These are phyloP conservation scores for Cetonia aurata DNA, from an alignment of 2,888 invertebrate species.

Conservation along the genomic window DNA sequence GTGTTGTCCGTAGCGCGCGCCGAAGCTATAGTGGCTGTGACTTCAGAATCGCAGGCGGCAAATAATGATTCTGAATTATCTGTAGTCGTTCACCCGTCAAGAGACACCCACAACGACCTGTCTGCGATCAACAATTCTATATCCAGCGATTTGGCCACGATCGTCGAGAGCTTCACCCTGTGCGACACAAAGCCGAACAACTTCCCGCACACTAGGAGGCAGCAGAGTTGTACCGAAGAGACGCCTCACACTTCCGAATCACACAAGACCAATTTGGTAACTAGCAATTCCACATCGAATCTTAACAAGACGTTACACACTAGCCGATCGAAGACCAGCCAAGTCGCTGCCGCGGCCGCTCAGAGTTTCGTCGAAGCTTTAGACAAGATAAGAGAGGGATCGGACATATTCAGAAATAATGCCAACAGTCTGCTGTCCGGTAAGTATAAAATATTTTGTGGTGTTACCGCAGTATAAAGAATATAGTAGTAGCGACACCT, in stretches of 20 bases:
- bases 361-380: slow-evolving; percentile 71
- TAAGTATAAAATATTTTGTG: slow-evolving; percentile 63
- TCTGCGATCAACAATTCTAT: slow-evolving; percentile 80
- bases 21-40: slow-evolving; percentile 75
- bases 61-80: slow-evolving; percentile 71
- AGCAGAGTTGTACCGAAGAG: slow-evolving; percentile 68
- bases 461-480: not conserved
- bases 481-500: too few species aligned
- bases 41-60: slow-evolving; percentile 67
- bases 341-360: slow-evolving; percentile 62
- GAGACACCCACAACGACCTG: slow-evolving; percentile 75
- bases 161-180: slow-evolving; percentile 85
- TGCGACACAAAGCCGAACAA: slow-evolving; percentile 68
- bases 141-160: slow-evolving; percentile 83
- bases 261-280: slow-evolving; percentile 57
- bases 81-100: slow-evolving; percentile 72
- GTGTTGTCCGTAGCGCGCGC: slow-evolving; percentile 80
- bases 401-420: slow-evolving; percentile 82
- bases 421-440: slow-evolving; percentile 83
- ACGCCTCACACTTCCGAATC: slow-evolving; percentile 56
- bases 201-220: slow-evolving; percentile 56
- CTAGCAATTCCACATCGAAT: slow-evolving; percentile 60
- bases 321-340: slow-evolving; percentile 61
- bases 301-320: slow-evolving; percentile 59
- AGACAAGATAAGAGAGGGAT: slow-evolving; percentile 77